phyloP scores from a whole-genome alignment of 2,888 invertebrate genomes.

The Chrysolina haemoptera region DNA sequence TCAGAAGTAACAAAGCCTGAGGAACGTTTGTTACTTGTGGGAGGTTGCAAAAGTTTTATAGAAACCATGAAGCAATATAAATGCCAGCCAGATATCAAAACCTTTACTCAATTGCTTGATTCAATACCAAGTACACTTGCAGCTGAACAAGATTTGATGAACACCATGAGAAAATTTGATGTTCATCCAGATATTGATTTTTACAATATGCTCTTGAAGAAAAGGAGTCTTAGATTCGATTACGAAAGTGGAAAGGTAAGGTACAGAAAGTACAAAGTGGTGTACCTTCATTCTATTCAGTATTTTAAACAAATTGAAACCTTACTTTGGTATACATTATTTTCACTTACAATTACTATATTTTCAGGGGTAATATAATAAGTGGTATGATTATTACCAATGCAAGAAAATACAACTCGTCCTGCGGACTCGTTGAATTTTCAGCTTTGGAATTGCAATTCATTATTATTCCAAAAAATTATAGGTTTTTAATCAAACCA shows the following conservation, averaged over 20 bases:
- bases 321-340: neutral
- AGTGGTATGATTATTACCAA: no score
- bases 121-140: conserved; percentile 77
- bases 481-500: no score
- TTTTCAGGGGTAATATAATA: no score
- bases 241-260: conserved; percentile 76
- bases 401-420: no score
- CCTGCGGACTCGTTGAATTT: no score
- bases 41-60: conserved; percentile 85
- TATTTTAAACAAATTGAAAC: neutral
- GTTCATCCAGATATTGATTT: conserved; percentile 85
- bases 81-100: conserved; percentile 83
- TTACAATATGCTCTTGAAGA: conserved; percentile 89
- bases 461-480: no score
- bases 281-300: neutral
- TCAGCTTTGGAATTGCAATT: no score
- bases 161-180: conserved; percentile 73
- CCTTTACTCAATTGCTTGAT: conserved; percentile 83
- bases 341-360: neutral
- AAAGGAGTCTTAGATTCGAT: conserved; percentile 80
- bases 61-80: conserved; percentile 79
- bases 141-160: conserved; percentile 80
- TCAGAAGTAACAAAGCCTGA: conserved; percentile 74
- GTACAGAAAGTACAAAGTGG: neutral
- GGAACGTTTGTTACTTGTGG: conserved; percentile 83